Evolutionary conservation across 2,797 vertebrate species (phyloP).

Genomic region (Podarcis lilfordi): DNA sequence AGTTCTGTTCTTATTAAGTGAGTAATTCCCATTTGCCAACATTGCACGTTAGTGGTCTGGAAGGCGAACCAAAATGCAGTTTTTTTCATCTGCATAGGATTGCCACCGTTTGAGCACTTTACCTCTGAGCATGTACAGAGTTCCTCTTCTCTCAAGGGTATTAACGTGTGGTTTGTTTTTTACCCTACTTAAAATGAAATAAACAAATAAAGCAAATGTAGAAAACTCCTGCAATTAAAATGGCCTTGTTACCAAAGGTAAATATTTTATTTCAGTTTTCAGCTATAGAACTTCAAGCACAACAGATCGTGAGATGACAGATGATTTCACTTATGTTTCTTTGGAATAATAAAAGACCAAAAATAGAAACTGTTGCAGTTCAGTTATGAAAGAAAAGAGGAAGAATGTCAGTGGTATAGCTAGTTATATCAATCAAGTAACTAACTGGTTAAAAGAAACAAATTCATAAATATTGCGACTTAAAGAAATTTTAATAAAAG

Average conservation of each 20-base stretch:
- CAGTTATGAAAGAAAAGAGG: not conserved
- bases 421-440: not conserved
- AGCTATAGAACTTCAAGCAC: not conserved
- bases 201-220: not conserved
- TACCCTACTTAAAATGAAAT: not conserved
- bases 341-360: not conserved
- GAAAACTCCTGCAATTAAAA: not conserved
- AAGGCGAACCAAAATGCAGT: not conserved
- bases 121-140: conserved; percentile 5
- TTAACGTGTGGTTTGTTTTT: not conserved
- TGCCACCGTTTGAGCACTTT: not conserved
- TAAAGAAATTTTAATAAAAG: too few species aligned
- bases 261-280: not conserved
- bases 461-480: too few species aligned
- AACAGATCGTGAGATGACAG: not conserved
- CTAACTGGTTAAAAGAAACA: too few species aligned
- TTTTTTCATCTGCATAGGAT: not conserved
- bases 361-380: not conserved
- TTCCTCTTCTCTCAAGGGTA: not conserved
- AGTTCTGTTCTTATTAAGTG: not conserved
- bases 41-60: not conserved
- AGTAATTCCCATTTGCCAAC: not conserved
- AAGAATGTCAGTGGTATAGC: not conserved
- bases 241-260: not conserved
- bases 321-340: not conserved